Conservation (phyloP, 2,797 vertebrate species). For the Enteromius argenteus region DNA sequence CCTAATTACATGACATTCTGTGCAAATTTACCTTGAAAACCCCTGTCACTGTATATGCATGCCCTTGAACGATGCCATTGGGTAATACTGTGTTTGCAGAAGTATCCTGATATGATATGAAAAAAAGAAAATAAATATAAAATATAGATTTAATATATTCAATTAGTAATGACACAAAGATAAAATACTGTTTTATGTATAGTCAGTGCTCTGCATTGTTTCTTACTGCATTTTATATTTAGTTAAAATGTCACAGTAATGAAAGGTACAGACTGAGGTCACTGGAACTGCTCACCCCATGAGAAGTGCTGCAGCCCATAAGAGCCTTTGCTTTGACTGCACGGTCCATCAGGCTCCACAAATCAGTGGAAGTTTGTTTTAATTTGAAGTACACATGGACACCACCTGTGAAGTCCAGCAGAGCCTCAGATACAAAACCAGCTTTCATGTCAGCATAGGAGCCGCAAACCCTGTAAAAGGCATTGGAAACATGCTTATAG, state of each 20-base stretch:
- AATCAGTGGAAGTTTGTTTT: conserved; percentile 66
- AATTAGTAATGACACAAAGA: background rate
- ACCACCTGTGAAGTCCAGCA: conserved; percentile 90
- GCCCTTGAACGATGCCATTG: conserved; percentile 76
- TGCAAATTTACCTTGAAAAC: conserved; percentile 67
- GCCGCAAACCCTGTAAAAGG: conserved; percentile 80
- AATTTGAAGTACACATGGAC: conserved; percentile 78
- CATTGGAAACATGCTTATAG: background rate
- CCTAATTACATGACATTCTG: background rate
- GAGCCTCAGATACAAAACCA: conserved; percentile 83
- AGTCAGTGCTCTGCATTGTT: background rate
- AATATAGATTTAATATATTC: background rate
- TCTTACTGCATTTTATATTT: background rate
- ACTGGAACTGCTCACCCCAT: conserved; percentile 71
- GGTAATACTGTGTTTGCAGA: conserved; percentile 40
- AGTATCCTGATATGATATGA: conserved; percentile 29
- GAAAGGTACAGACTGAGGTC: background rate
- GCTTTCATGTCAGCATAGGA: conserved; percentile 86
- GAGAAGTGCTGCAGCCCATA: conserved; percentile 82
- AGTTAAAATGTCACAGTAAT: background rate
- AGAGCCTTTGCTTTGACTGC: conserved; percentile 71
- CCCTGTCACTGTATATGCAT: conserved; percentile 78
- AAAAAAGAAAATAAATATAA: background rate
- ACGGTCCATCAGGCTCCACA: conserved; percentile 81
- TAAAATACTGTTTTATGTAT: background rate